Percentiles rank a stretch among this genome's conserved stretches.
Evolutionary conservation across 2,888 invertebrate species (phyloP).

Genomic region (Baronia brevicornis): DNA sequence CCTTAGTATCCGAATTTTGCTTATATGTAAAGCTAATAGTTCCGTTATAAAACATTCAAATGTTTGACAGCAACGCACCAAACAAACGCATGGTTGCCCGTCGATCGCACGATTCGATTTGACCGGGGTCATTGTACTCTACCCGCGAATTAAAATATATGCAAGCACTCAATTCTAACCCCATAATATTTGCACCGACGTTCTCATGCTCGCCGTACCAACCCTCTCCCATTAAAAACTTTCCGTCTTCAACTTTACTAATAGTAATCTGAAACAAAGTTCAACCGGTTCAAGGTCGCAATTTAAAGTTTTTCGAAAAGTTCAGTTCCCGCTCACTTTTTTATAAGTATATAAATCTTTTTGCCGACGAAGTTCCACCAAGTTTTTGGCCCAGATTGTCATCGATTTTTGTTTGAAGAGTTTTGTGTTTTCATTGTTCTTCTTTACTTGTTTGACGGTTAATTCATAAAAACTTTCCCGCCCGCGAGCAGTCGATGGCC

Average conservation of each 20-base stretch:
- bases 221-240: slow-evolving; percentile 64
- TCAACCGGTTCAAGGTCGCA: slow-evolving; percentile 74
- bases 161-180: slow-evolving; percentile 30
- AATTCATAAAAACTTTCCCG: slow-evolving; percentile 75
- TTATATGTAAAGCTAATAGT: slow-evolving; percentile 46
- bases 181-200: slow-evolving; percentile 43
- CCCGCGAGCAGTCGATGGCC: slow-evolving; percentile 66
- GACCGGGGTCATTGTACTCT: slow-evolving; percentile 56
- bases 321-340: slow-evolving; percentile 72
- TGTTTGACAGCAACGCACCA: slow-evolving; percentile 49
- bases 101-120: slow-evolving; percentile 48
- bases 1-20: too few species aligned
- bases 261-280: slow-evolving; percentile 74
- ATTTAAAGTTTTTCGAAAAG: slow-evolving; percentile 77
- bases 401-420: slow-evolving; percentile 77
- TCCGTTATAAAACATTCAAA: slow-evolving; percentile 66
- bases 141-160: slow-evolving; percentile 35
- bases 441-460: slow-evolving; percentile 76
- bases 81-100: slow-evolving; percentile 36
- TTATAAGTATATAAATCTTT: slow-evolving; percentile 76
- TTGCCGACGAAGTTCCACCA: slow-evolving; percentile 69
- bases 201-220: slow-evolving; percentile 47
- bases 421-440: slow-evolving; percentile 77
- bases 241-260: slow-evolving; percentile 60
- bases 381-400: slow-evolving; percentile 77